Conservation (phyloP, 2,113 vertebrate genomes). For the Taxidea taxus region DNA sequence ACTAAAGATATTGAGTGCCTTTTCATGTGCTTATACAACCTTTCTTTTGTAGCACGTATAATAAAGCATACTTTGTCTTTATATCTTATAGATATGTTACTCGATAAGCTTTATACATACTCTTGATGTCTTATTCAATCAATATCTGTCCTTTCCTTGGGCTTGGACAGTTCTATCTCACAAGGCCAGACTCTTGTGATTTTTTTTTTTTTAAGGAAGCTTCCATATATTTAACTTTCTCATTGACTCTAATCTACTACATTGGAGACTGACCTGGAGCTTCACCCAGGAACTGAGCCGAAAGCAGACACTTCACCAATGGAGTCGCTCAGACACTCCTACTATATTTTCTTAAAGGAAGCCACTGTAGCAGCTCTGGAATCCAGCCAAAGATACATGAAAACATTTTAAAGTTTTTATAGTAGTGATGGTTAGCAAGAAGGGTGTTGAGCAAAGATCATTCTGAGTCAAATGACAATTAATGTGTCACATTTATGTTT, state of each 20-base stretch:
- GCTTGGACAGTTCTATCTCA: neutral
- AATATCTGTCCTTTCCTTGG: neutral
- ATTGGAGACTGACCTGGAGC: neutral
- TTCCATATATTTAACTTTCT: neutral
- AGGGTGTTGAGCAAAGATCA: neutral
- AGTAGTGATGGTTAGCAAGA: neutral
- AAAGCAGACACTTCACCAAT: neutral
- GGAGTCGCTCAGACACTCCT: neutral
- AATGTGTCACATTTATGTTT: neutral
- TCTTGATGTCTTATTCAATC: neutral
- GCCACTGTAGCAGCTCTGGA: neutral
- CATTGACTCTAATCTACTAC: neutral
- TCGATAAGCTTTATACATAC: neutral
- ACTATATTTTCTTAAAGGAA: neutral
- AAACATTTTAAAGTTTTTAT: neutral
- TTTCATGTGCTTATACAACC: neutral
- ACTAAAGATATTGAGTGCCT: neutral
- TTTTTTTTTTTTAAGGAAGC: neutral
- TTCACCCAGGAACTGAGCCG: neutral
- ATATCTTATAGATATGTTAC: neutral
- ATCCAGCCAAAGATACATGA: neutral
- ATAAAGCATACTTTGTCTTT: neutral
- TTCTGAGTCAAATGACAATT: neutral
- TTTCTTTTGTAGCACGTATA: neutral
- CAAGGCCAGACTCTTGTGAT: neutral